A percentile compares a stretch with the other conserved stretches of the same genome.
Evolutionary conservation across 2,888 invertebrate genomes (phyloP).

Genomic region (Yponomeuta plumbellus): DNA sequence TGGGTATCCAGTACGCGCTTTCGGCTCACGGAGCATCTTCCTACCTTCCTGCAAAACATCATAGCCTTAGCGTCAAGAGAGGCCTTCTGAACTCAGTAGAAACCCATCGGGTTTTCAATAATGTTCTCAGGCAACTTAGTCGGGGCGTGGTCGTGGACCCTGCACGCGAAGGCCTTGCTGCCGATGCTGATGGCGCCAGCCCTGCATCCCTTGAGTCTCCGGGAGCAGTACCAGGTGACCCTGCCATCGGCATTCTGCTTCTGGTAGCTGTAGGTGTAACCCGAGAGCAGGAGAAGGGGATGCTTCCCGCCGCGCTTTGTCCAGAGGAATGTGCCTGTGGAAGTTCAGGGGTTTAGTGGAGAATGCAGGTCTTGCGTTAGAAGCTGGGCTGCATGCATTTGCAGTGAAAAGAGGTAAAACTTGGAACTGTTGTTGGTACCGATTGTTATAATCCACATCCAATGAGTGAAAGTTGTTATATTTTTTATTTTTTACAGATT

Average conservation of each 20-base stretch:
- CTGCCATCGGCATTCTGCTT: conserved; percentile 63
- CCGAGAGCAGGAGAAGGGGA: conserved; percentile 53
- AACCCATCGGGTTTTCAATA: not conserved
- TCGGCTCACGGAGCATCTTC: too few relatives aligned
- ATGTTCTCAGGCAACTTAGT: conserved; percentile 32
- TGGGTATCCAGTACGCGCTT: too few relatives aligned
- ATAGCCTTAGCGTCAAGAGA: too few relatives aligned
- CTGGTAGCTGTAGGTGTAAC: conserved; percentile 66
- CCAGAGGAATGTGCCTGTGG: conserved; percentile 58
- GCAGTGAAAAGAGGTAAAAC: too few relatives aligned
- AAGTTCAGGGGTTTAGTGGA: conserved; percentile 8
- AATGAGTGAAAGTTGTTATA: too few relatives aligned
- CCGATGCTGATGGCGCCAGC: conserved; percentile 60
- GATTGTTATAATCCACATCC: too few relatives aligned
- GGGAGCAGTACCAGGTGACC: conserved; percentile 66
- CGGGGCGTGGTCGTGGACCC: conserved; percentile 56
- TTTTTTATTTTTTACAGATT: too few relatives aligned
- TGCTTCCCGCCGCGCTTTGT: conserved; percentile 65
- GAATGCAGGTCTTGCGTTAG: not conserved
- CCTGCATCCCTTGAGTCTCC: conserved; percentile 60
- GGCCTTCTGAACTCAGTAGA: not conserved
- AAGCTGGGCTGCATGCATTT: not conserved
- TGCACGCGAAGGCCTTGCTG: conserved; percentile 38
- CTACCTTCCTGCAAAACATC: too few relatives aligned
- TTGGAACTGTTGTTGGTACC: too few relatives aligned